These are phyloP conservation scores for Chloroclystis v-ata DNA, from an alignment of 2,888 invertebrate species.

Conservation along the genomic window DNA sequence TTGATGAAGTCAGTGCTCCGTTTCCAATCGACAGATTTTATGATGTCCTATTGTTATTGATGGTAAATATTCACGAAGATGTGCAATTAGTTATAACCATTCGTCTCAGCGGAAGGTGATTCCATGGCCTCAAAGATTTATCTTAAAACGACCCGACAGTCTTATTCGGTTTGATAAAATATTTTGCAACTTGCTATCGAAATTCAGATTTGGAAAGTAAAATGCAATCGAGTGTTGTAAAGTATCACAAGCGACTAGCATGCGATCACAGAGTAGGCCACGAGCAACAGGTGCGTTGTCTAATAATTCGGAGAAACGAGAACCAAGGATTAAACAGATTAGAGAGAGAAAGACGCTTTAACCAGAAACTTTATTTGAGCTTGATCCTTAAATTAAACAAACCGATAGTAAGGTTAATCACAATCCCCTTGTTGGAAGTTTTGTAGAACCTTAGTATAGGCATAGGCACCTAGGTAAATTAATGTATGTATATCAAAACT, in stretches of 20 bases:
- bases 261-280: conserved; percentile 36
- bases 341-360: conserved; percentile 3
- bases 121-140: conserved; percentile 62
- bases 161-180: conserved; percentile 37
- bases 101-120: conserved; percentile 54
- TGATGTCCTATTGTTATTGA: conserved; percentile 55
- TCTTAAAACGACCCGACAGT: conserved; percentile 54
- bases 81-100: conserved; percentile 39
- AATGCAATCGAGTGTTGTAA: conserved; percentile 18
- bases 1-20: conserved; percentile 57
- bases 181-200: conserved; percentile 30
- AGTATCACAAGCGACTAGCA: conserved; percentile 21
- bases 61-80: conserved; percentile 57
- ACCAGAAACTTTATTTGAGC: neutral
- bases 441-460: too few species aligned
- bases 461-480: too few species aligned
- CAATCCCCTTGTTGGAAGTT: too few species aligned
- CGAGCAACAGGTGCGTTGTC: conserved; percentile 25
- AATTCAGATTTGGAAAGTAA: conserved; percentile 24
- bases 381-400: neutral
- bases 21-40: conserved; percentile 52
- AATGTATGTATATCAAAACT: too few species aligned
- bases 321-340: conserved; percentile 19
- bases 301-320: conserved; percentile 20
- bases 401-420: too few species aligned